Evolutionary conservation across 2,797 vertebrate species (phyloP), one percentile per base, ranked within the genome.

Genomic region (Enteromius paludinosus): DNA sequence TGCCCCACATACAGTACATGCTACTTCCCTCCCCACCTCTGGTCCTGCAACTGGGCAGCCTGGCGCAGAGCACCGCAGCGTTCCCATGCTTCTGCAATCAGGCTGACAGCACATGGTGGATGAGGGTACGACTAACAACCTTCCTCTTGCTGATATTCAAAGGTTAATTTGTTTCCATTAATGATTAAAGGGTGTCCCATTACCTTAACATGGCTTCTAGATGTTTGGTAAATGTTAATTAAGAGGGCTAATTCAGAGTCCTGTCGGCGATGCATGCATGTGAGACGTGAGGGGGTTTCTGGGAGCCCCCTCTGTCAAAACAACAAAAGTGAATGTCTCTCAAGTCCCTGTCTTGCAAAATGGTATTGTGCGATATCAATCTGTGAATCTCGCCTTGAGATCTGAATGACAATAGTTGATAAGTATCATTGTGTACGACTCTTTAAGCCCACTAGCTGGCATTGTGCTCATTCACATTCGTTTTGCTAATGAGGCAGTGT

Each of bases 111-210:
- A 78, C 75, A 45, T 49, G 38, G 59, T 75, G 64, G 83, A 87
- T 83, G 43, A 90, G 81, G 77, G 64, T 76, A 64, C 25, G 87
- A 89, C 84, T 68, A 84, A 76, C 86, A 84, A 79, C 52, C 74
- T 52, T 75, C 84, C 85, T 86, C 88, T 88, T 84, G 83, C 87
- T 88, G 89, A 89, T 91, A 90, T 88, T 93, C 91, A 92, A 93
- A 94, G 90, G 92, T 93, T 92, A 89, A 92, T 92, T 91, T 92
- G 90, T 93, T 92, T 92, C 90, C 92, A 90, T 90, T 87, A 90
- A 86, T 87, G 89, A 92, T 91, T 91, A 91, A 92, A 90, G 64
- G 81, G 61, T 83, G 90, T 85, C 89, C 87, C 84, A 84, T 91
- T 92, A 89, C 86, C 84, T 86, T 87, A 87, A 86, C 77, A 84